These are phyloP conservation scores for Sternarchorhynchus goeldii DNA, from an alignment of 2,797 vertebrate species.

Conservation along the genomic window DNA sequence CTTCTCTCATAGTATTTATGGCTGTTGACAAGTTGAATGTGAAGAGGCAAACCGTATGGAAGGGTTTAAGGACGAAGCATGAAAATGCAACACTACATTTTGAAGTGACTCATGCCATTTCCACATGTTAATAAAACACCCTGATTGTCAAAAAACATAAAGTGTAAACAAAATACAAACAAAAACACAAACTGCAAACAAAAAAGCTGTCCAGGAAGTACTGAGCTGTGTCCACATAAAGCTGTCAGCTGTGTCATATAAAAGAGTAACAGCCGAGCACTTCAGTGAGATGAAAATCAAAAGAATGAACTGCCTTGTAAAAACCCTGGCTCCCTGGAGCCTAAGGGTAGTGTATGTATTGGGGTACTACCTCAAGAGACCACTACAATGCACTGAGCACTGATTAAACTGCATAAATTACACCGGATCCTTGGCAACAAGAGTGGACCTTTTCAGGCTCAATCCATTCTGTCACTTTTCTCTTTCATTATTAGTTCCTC, in stretches of 20 bases:
- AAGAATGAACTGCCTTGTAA: background rate
- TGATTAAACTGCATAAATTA: background rate
- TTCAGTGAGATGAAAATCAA: too few species aligned
- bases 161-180: background rate
- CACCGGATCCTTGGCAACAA: background rate
- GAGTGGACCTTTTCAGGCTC: too few species aligned
- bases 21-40: too few species aligned
- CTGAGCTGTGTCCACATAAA: too few species aligned
- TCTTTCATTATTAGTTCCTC: background rate
- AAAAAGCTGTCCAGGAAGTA: too few species aligned
- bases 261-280: too few species aligned
- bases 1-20: too few species aligned
- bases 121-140: background rate
- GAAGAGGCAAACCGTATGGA: too few species aligned
- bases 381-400: background rate
- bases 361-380: background rate
- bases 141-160: background rate
- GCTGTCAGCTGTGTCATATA: too few species aligned
- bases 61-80: background rate
- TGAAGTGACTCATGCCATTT: background rate
- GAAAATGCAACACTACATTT: background rate
- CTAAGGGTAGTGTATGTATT: background rate
- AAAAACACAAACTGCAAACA: background rate
- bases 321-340: background rate
- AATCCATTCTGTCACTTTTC: background rate